These are phyloP conservation scores for Euglossa dilemma DNA, from an alignment of 1,140 invertebrate genomes.

Conservation along the genomic window DNA sequence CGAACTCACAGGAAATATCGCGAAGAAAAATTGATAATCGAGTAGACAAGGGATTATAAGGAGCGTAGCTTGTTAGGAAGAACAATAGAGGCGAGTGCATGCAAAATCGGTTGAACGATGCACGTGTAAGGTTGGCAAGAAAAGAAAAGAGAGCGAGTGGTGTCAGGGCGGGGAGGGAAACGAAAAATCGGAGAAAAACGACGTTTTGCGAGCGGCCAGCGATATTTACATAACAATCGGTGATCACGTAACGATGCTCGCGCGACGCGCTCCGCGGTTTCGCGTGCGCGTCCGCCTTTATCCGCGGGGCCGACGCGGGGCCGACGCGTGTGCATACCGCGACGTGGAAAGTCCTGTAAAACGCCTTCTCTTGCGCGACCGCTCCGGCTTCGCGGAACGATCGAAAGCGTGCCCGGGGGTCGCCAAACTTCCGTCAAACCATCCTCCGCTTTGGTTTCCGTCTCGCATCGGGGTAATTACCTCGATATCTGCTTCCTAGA, in stretches of 20 bases:
- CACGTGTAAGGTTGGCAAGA: background rate
- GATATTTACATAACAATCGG: slow-evolving; percentile 82
- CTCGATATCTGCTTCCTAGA: too few relatives aligned
- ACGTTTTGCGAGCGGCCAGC: slow-evolving; percentile 72
- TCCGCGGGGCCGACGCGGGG: slow-evolving; percentile 62
- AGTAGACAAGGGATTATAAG: too few relatives aligned
- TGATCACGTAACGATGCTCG: slow-evolving; percentile 79
- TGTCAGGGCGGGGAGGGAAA: slow-evolving; percentile 6
- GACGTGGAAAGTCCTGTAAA: slow-evolving; percentile 69
- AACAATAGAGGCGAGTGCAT: too few relatives aligned
- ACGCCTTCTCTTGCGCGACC: slow-evolving; percentile 52
- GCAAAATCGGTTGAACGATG: background rate
- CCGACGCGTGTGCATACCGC: slow-evolving; percentile 50
- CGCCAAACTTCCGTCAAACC: background rate
- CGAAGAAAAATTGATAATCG: too few relatives aligned
- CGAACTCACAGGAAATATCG: too few relatives aligned
- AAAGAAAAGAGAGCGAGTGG: background rate
- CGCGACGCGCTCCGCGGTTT: slow-evolving; percentile 69
- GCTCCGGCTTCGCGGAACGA: slow-evolving; percentile 32
- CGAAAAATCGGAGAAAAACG: slow-evolving; percentile 37
- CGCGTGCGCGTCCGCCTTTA: slow-evolving; percentile 59
- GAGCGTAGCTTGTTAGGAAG: too few relatives aligned
- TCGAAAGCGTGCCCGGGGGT: slow-evolving; percentile 42
- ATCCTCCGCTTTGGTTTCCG: background rate
- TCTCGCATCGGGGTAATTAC: too few relatives aligned